phyloP scores from a whole-genome alignment of 2,888 invertebrate genomes.

The Pteria penguin region DNA sequence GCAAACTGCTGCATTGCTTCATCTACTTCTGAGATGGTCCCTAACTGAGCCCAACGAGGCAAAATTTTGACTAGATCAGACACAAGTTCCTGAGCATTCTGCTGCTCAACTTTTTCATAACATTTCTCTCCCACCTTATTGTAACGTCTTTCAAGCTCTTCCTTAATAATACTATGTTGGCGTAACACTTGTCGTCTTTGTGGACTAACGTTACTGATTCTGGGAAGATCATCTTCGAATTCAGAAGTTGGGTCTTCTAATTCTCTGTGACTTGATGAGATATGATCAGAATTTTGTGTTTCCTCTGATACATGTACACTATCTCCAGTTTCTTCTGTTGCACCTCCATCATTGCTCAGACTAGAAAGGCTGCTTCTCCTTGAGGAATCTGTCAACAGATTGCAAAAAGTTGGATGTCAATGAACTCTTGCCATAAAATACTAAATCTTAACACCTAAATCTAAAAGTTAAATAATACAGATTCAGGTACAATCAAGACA shows the following conservation, averaged over 20 bases:
- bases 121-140: constrained; percentile 34
- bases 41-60: constrained; percentile 87
- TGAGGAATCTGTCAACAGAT: background rate
- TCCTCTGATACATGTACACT: background rate
- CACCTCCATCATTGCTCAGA: background rate
- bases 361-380: background rate
- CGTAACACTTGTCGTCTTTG: constrained; percentile 1
- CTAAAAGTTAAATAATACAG: too few relatives aligned
- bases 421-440: too few relatives aligned
- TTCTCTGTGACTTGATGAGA: background rate
- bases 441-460: too few relatives aligned
- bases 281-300: background rate
- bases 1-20: constrained; percentile 95
- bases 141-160: constrained; percentile 39
- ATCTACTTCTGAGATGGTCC: constrained; percentile 93
- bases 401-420: too few relatives aligned
- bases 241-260: background rate
- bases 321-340: background rate
- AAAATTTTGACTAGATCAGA: constrained; percentile 88
- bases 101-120: constrained; percentile 84
- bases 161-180: constrained; percentile 31
- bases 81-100: constrained; percentile 91
- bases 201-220: background rate
- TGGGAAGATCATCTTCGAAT: background rate
- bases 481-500: too few relatives aligned